These are phyloP conservation scores for Octodon degus DNA, from an alignment of 2,113 vertebrate species.

Conservation along the genomic window DNA sequence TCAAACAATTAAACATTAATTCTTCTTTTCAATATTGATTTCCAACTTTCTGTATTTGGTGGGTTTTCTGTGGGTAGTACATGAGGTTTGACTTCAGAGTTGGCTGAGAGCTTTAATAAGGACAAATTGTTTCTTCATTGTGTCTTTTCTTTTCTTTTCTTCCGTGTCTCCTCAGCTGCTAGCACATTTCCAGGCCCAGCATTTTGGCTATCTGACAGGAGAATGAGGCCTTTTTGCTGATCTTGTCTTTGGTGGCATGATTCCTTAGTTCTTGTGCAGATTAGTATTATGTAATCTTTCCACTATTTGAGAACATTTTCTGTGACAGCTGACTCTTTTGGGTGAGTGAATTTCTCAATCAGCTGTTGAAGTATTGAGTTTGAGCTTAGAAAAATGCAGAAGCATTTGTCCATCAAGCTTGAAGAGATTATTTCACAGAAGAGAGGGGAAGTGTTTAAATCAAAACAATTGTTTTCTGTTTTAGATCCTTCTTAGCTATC, in stretches of 20 bases:
- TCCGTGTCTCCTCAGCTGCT: neutral
- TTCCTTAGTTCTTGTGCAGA: slow-evolving; percentile 56
- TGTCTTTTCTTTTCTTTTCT: slow-evolving; percentile 30
- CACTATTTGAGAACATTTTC: slow-evolving; percentile 48
- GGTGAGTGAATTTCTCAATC: slow-evolving; percentile 70
- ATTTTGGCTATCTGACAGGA: slow-evolving; percentile 40
- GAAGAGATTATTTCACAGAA: slow-evolving; percentile 45
- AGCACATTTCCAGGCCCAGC: neutral
- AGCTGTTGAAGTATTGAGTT: slow-evolving; percentile 60
- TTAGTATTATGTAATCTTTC: slow-evolving; percentile 66
- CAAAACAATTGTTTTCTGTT: slow-evolving; percentile 61
- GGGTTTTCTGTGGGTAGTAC: neutral
- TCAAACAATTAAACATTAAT: too few species aligned
- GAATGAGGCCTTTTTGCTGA: slow-evolving; percentile 41
- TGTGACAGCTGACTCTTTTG: slow-evolving; percentile 62
- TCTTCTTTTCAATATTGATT: neutral
- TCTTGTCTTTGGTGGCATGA: slow-evolving; percentile 33
- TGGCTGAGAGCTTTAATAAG: slow-evolving; percentile 3
- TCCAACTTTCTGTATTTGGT: slow-evolving; percentile 45
- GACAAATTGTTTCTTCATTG: slow-evolving; percentile 44
- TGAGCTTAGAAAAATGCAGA: slow-evolving; percentile 65
- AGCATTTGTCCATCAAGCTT: slow-evolving; percentile 54
- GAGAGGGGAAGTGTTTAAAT: slow-evolving; percentile 52
- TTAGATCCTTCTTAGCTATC: slow-evolving; percentile 18
- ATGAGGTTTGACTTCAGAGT: slow-evolving; percentile 61